Conservation (phyloP, 2,113 vertebrate species). For the Antennarius striatus region DNA sequence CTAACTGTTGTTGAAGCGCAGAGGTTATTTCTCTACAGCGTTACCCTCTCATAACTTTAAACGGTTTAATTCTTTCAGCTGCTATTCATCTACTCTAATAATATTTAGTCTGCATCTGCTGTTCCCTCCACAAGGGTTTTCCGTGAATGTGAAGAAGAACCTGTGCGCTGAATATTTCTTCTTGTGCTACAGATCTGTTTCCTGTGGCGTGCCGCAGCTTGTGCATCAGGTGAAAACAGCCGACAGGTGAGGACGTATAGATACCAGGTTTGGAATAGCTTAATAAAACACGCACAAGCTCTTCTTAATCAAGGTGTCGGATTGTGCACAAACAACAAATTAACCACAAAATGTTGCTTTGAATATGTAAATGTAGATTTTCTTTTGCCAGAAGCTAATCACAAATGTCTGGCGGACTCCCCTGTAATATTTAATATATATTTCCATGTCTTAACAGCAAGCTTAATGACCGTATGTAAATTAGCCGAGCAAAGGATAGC, state of each 20-base stretch:
- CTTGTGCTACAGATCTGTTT: constrained; percentile 68
- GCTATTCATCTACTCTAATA: constrained; percentile 56
- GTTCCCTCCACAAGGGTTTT: constrained; percentile 50
- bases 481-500: constrained; percentile 72
- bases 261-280: constrained; percentile 52
- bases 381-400: constrained; percentile 35
- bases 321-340: constrained; percentile 56
- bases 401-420: constrained; percentile 27
- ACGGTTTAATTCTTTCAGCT: constrained; percentile 38
- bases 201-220: constrained; percentile 52
- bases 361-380: constrained; percentile 44
- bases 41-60: constrained; percentile 31
- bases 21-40: constrained; percentile 41
- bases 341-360: constrained; percentile 38
- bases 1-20: constrained; percentile 18
- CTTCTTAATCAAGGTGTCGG: constrained; percentile 57
- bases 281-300: constrained; percentile 50
- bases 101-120: constrained; percentile 40
- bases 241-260: constrained; percentile 26
- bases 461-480: constrained; percentile 62
- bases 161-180: constrained; percentile 57
- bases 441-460: constrained; percentile 63
- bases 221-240: constrained; percentile 54
- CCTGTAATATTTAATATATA: constrained; percentile 54
- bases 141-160: constrained; percentile 53